Percentiles rank a stretch among this genome's conserved stretches.
phyloP scores from a whole-genome alignment of 2,113 vertebrate species.

The Oreochromis tanganicae region DNA sequence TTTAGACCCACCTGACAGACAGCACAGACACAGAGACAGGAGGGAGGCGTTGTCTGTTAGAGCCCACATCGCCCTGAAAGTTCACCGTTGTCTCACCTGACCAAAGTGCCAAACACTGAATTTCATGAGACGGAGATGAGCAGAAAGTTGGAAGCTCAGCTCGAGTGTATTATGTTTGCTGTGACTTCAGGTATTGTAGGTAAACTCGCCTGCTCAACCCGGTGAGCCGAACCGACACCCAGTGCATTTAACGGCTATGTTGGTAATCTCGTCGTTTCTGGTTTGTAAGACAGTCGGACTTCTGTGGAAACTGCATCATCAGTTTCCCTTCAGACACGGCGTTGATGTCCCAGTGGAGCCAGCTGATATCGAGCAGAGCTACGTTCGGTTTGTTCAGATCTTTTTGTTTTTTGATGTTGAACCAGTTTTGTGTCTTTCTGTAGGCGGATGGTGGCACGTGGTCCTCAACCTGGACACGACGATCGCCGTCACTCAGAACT shows the following conservation, averaged over 20 bases:
- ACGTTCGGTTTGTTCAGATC: background rate
- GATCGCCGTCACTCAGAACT: slow-evolving; percentile 96
- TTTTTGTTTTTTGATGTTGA: background rate
- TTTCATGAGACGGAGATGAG: background rate
- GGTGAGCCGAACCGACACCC: background rate
- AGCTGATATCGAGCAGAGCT: background rate
- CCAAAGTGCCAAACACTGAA: background rate
- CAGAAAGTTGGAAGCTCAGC: background rate
- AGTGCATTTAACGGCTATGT: background rate
- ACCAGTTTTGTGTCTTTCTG: background rate
- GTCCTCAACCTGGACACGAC: slow-evolving; percentile 94
- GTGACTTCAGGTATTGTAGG: background rate
- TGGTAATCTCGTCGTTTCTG: background rate
- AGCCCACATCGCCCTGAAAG: background rate
- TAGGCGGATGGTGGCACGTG: slow-evolving; percentile 99
- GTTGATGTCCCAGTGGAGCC: background rate
- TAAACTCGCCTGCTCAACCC: background rate
- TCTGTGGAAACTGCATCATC: background rate
- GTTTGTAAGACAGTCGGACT: background rate
- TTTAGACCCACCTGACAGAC: background rate
- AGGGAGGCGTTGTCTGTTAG: background rate
- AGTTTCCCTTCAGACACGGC: background rate
- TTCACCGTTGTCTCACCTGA: accelerated
- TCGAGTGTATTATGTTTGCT: background rate
- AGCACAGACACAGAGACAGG: background rate